Base-by-base conservation (phyloP, 2,888 invertebrate genomes). In the Crossocerus cetratus region DNA sequence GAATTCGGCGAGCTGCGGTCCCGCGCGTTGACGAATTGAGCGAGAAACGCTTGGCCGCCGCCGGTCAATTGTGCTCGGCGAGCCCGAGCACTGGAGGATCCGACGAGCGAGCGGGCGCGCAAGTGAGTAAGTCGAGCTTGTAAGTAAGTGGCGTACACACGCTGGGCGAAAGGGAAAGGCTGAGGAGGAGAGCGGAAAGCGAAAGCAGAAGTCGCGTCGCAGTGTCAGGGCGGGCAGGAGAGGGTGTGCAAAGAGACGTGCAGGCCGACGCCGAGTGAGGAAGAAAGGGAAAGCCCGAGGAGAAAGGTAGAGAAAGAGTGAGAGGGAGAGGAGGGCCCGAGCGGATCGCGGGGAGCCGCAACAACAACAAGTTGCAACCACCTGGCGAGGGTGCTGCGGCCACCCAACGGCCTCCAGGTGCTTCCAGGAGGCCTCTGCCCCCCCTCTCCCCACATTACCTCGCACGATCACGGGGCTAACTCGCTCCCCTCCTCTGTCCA, bases 311-410 rank as follows among this genome's bases (percentile, higher is more conserved):
- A 61, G 69, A 69, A 64, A 65, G 49, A 16, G 16, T 14, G 72
- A 49, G 53, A 57, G 65, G 60, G 55, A 69, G 69, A 72, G 72
- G 74, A 72, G 58, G 65, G 69, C 67, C 69, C 74, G 79, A 79
- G 74, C 72, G 76, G 72, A 60, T 81, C 77, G 78, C 74, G 79
- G 78, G 78, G 81, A 78, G 74, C 75, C 80, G 83, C 84, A 83
- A 87, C 84, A 87, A 86, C 84, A 87, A 86, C 87, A 87, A 87
- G 87, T 88, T 86, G 87, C 83, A 87, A 85, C 86, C 87, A 87
- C 87, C 87, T 87, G 87, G 86, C 84, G 79, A 84, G 74, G 82
- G 77, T 78, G 78, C 79, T 76, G 78, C 80, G 83, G 82, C 84
- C 86, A 84, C 86, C 82, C 83, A 84, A 83, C 81, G 84, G 72